A percentile compares a stretch with the other conserved stretches of the same genome.
Evolutionary conservation across 92 coral and sea anemone genomes (phyloP).

Genomic region (Porites evermanni): DNA sequence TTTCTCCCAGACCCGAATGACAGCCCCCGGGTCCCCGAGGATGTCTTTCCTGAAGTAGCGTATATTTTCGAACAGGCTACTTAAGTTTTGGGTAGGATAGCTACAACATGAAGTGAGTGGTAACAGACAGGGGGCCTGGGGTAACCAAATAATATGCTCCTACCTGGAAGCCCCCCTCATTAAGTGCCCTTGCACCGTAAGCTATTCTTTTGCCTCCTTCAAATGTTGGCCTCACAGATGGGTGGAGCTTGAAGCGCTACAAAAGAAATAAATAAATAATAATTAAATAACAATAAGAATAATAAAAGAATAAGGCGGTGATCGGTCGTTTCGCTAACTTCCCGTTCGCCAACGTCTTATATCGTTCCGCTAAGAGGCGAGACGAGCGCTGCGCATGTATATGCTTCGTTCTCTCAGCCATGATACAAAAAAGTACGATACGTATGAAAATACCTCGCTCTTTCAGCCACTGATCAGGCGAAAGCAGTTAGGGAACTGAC

Average conservation of each 20-base stretch:
- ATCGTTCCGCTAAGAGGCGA: too few species aligned
- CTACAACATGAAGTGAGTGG: neutral
- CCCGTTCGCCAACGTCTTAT: too few species aligned
- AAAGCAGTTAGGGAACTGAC: too few species aligned
- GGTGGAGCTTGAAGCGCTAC: conserved; percentile 91
- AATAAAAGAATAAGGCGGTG: too few species aligned
- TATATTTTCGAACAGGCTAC: neutral
- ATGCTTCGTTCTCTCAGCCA: too few species aligned
- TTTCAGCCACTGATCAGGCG: too few species aligned
- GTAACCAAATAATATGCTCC: neutral
- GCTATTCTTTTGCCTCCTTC: conserved; percentile 96
- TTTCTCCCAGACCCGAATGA: neutral
- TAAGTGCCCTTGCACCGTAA: conserved; percentile 97
- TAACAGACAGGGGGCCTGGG: neutral
- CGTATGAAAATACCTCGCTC: too few species aligned
- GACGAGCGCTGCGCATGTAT: too few species aligned
- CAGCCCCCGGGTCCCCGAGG: neutral
- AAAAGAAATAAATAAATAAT: neutral
- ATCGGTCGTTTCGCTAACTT: too few species aligned
- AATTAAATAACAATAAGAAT: neutral
- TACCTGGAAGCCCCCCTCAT: conserved; percentile 98
- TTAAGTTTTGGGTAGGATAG: neutral
- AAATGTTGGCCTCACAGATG: conserved; percentile 85
- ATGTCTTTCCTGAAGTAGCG: neutral
- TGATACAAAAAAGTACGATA: too few species aligned